Conservation (phyloP, 1,140 invertebrate species). For the Eurytemora carolleeae region DNA sequence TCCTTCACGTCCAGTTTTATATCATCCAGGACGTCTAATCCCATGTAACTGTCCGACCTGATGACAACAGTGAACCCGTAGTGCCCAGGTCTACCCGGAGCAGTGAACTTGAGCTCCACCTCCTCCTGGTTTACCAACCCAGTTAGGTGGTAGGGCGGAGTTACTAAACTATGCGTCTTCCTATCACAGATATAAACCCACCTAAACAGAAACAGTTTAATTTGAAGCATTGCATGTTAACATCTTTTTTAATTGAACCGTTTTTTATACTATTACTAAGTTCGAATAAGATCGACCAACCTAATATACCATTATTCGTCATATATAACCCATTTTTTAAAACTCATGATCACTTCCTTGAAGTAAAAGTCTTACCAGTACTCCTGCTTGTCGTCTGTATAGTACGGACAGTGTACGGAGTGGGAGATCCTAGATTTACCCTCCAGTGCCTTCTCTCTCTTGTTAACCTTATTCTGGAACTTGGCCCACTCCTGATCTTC, state of each 20-base stretch:
- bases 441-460: constrained; percentile 63
- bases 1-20: constrained; percentile 92
- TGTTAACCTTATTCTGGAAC: constrained; percentile 32
- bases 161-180: constrained; percentile 68
- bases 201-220: too few relatives aligned
- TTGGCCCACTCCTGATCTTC: constrained; percentile 36
- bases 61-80: constrained; percentile 88
- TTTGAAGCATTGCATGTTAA: too few relatives aligned
- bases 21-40: constrained; percentile 71
- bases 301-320: too few relatives aligned
- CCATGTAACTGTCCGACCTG: constrained; percentile 83
- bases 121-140: constrained; percentile 36
- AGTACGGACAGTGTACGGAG: constrained; percentile 83
- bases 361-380: too few relatives aligned
- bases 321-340: too few relatives aligned
- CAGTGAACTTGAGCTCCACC: constrained; percentile 84
- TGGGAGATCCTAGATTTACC: constrained; percentile 85
- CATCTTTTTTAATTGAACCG: too few relatives aligned
- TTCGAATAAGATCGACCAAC: too few relatives aligned
- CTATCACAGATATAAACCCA: constrained; percentile 94
- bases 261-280: too few relatives aligned
- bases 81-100: constrained; percentile 69
- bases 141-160: constrained; percentile 67
- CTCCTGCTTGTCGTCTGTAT: constrained; percentile 90
- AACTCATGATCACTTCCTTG: too few relatives aligned